A percentile compares a stretch with the other conserved stretches of the same genome.
Evolutionary conservation across 1,140 invertebrate genomes (phyloP).

Genomic region (Drosophila prosaltans): DNA sequence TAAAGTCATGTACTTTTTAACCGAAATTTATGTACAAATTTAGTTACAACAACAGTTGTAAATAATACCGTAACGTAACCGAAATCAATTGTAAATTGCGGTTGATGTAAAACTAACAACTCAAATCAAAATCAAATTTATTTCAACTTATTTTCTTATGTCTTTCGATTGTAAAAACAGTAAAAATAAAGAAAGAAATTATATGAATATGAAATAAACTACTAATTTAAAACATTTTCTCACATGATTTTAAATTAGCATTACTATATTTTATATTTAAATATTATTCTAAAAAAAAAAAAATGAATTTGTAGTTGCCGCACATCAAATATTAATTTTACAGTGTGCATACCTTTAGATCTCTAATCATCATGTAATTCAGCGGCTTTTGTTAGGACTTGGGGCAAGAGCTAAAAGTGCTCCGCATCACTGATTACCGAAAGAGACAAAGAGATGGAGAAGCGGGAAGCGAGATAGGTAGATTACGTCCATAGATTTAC

Average conservation of each 20-base stretch:
- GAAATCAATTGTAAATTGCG: too few relatives aligned
- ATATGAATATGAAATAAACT: too few relatives aligned
- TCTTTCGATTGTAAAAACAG: too few relatives aligned
- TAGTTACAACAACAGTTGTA: too few relatives aligned
- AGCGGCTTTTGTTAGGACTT: constrained; percentile 1
- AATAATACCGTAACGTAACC: too few relatives aligned
- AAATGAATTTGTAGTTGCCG: background rate
- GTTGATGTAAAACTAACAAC: too few relatives aligned
- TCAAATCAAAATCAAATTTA: too few relatives aligned
- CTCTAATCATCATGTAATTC: constrained; percentile 8
- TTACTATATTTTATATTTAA: too few relatives aligned
- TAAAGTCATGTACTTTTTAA: background rate
- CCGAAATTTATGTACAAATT: background rate
- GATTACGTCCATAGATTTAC: constrained; percentile 41
- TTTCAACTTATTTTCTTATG: too few relatives aligned
- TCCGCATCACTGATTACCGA: constrained; percentile 15
- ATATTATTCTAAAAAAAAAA: background rate
- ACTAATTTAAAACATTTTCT: too few relatives aligned
- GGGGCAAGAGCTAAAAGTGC: constrained; percentile 4
- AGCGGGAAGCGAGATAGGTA: background rate
- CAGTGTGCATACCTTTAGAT: background rate
- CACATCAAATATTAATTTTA: background rate
- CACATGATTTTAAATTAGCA: too few relatives aligned
- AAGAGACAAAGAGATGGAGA: background rate
- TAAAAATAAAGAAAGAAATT: too few relatives aligned